phyloP scores from a whole-genome alignment of 2,888 invertebrate species.

The Sepioteuthis lessoniana region DNA sequence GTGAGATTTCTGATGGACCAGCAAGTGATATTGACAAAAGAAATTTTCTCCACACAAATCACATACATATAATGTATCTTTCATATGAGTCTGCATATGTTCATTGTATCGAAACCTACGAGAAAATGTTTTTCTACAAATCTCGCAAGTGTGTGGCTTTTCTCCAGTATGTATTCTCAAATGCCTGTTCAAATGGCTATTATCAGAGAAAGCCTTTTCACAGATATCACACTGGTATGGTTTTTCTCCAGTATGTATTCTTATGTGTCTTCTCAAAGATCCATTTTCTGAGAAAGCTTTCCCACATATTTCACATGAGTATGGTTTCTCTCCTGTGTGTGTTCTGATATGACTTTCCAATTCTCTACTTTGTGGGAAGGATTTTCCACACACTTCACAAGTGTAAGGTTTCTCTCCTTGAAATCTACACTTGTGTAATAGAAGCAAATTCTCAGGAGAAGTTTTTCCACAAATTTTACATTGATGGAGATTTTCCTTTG shows the following conservation, averaged over 20 bases:
- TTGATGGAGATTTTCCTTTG: neutral
- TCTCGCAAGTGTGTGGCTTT: neutral
- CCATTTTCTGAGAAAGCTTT: neutral
- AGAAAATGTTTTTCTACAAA: neutral
- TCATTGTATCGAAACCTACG: neutral
- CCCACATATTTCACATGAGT: neutral
- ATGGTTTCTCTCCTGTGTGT: constrained; percentile 45
- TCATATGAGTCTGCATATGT: neutral
- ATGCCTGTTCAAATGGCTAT: neutral
- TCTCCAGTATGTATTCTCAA: constrained; percentile 24
- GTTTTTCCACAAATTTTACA: constrained; percentile 34
- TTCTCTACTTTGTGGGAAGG: neutral
- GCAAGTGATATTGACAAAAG: neutral
- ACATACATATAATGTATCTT: neutral
- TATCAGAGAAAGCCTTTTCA: constrained; percentile 25
- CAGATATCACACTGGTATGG: constrained; percentile 37
- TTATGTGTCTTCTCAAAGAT: neutral
- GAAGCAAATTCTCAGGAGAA: neutral
- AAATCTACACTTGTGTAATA: neutral
- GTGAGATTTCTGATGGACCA: neutral
- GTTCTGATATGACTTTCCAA: constrained; percentile 6
- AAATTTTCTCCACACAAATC: neutral
- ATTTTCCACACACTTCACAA: constrained; percentile 42
- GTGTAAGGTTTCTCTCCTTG: neutral
- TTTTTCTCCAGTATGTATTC: constrained; percentile 40